Percentiles rank a stretch among this genome's conserved stretches.
These are phyloP conservation scores for Megaceryle alcyon DNA, from an alignment of 2,797 vertebrate genomes.

Conservation along the genomic window DNA sequence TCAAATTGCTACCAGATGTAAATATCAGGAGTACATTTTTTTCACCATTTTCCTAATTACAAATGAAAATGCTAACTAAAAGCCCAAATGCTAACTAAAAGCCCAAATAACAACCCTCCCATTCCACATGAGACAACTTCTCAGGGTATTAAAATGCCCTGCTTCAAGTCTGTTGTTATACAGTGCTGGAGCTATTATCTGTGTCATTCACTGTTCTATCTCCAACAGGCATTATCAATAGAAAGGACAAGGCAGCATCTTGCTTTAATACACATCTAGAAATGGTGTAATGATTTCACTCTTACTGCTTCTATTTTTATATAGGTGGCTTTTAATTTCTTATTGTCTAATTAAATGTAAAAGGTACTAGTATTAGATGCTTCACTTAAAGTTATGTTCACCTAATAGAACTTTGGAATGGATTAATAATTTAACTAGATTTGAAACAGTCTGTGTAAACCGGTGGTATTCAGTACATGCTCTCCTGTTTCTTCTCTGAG, in stretches of 20 bases:
- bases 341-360: neutral
- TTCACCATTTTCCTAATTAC: neutral
- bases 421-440: neutral
- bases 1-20: neutral
- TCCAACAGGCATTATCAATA: neutral
- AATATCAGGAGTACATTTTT: neutral
- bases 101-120: neutral
- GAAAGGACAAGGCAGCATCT: neutral
- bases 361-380: neutral
- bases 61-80: slow-evolving; percentile 21
- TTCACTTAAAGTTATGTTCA: neutral
- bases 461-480: neutral
- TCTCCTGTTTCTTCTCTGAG: neutral
- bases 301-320: neutral
- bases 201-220: neutral
- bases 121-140: neutral
- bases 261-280: neutral
- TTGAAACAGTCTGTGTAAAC: neutral
- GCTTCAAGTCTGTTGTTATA: neutral
- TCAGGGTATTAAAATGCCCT: neutral
- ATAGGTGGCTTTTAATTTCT: neutral
- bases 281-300: neutral
- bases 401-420: neutral
- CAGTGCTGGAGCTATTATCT: neutral
- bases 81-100: slow-evolving; percentile 21